Base-by-base conservation (phyloP, 2,888 invertebrate genomes). In the Scrobipalpa costella region DNA sequence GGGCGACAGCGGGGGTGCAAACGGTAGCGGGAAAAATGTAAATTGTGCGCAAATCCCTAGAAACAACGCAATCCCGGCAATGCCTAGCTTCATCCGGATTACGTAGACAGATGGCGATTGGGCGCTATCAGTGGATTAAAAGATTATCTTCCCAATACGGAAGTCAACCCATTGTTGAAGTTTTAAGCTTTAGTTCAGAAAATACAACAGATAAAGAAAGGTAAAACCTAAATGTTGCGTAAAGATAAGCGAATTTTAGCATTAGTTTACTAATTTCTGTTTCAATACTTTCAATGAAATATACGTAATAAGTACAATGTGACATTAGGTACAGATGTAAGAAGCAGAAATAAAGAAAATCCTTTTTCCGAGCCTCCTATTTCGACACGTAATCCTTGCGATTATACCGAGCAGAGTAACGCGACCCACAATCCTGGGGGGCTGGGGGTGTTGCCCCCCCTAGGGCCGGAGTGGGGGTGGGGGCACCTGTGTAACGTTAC, bases 401-500 rank as follows among this genome's bases (percentile, higher is more conserved):
- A 75, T 73, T 75, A 73, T 72, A 68, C 68, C 68, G 68, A 66
- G 77, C 68, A 67, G 68, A 66, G 77, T 76, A 80, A 80, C 78
- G 66, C 80, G 76, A 80, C 76, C 79, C 73, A 68, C 68, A 68
- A 71, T 67, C 74, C 72, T 64, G 65, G 65, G 71, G 73, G 71
- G 68, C 61, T 55, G 52, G 59, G 67, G 61, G 27, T 5, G n/a
- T 11, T 36, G 6, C 19, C 15, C 55, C 61, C 19, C 62, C 38
- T 52, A 61, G 61, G 21, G 50, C 61, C 50, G 55, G 55, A 27
- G 70, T 68, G 69, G 72, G 77, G 74, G 83, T 77, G 72, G 78
- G 74, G 83, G 79, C 77, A 80, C 80, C 84, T 83, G 84, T 84
- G 83, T 84, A 84, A 80, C 82, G 86, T 87, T 86, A 87, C 89